phyloP scores from a whole-genome alignment of 92 coral and sea anemone species.

The Zoanthus sansibaricus region DNA sequence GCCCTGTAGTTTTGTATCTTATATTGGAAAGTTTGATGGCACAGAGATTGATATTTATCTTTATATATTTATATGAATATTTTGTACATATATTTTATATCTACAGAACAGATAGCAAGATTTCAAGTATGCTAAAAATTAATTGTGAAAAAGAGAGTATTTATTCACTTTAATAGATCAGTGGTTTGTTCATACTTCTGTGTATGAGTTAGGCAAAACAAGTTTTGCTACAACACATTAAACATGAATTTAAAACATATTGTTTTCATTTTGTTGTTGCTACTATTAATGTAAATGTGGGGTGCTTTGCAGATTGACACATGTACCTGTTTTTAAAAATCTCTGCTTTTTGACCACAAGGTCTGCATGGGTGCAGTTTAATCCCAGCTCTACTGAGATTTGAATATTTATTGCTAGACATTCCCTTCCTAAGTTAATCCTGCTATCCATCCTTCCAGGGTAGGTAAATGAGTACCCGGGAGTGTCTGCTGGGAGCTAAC shows the following conservation, averaged over 20 bases:
- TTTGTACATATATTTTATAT: slow-evolving; percentile 96
- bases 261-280: background rate
- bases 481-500: no score
- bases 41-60: slow-evolving; percentile 75
- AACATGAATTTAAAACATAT: slow-evolving; percentile 13
- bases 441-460: no score
- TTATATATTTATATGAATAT: slow-evolving; percentile 93
- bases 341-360: no score
- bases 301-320: no score
- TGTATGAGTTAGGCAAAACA: slow-evolving; percentile 41
- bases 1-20: slow-evolving; percentile 53
- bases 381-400: no score
- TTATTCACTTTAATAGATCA: slow-evolving; percentile 40
- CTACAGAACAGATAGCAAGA: slow-evolving; percentile 68
- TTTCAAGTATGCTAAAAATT: slow-evolving; percentile 49
- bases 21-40: slow-evolving; percentile 64
- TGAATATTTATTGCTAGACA: no score
- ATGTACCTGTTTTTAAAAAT: no score
- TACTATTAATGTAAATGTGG: no score
- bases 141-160: slow-evolving; percentile 50
- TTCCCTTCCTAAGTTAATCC: no score
- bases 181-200: slow-evolving; percentile 58
- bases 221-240: slow-evolving; percentile 45
- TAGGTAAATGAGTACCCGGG: no score
- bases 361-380: no score